A percentile compares a stretch with the other conserved stretches of the same genome.
phyloP scores from a whole-genome alignment of 1,140 invertebrate genomes.

The Lepidurus arcticus region DNA sequence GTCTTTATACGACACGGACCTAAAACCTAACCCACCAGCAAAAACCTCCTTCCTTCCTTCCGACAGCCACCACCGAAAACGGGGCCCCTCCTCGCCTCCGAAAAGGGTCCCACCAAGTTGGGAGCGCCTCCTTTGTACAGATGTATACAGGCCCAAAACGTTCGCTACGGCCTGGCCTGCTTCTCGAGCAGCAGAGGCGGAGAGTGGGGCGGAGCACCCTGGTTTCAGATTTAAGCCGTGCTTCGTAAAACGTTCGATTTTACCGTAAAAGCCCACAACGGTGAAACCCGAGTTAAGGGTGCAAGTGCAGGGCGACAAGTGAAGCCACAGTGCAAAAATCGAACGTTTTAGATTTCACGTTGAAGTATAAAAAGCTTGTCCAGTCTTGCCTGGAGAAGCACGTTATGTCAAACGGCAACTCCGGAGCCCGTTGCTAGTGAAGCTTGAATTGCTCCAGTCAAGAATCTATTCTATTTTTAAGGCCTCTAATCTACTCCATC shows the following conservation, averaged over 20 bases:
- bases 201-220: background rate
- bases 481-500: too few species aligned
- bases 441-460: too few species aligned
- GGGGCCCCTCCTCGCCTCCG: background rate
- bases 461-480: too few species aligned
- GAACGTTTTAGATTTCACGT: too few species aligned
- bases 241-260: background rate
- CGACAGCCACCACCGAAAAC: background rate
- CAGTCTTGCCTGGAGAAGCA: background rate
- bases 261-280: too few species aligned
- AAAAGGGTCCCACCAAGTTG: background rate
- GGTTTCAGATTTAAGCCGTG: background rate
- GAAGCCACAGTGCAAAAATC: too few species aligned
- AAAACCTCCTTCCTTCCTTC: constrained; percentile 11
- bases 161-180: background rate
- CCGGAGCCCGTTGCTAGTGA: too few species aligned
- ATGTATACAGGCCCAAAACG: background rate
- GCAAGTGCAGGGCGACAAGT: too few species aligned
- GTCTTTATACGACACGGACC: constrained; percentile 15
- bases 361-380: background rate
- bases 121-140: background rate
- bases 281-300: too few species aligned
- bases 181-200: background rate
- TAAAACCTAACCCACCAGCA: constrained; percentile 11
- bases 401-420: background rate